These are phyloP conservation scores for Tachuris rubrigastra DNA, from an alignment of 2,113 vertebrate genomes.

Conservation along the genomic window DNA sequence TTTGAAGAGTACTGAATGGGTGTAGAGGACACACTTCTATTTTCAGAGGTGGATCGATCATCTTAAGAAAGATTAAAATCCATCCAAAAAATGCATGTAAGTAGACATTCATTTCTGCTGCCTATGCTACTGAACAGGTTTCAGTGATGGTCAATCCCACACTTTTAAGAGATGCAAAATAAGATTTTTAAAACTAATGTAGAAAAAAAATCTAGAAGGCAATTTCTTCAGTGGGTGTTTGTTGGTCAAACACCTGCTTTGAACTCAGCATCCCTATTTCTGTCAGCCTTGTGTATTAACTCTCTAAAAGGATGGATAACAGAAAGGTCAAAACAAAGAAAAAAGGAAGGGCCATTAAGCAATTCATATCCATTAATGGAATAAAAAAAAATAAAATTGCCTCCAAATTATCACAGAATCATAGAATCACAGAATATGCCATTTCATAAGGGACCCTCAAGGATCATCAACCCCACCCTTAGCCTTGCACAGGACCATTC, in stretches of 20 bases:
- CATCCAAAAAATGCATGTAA: not conserved
- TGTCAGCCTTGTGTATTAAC: not conserved
- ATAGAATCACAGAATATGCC: not conserved
- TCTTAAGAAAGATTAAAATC: not conserved
- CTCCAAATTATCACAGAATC: not conserved
- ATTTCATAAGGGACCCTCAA: not conserved
- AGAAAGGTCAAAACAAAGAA: not conserved
- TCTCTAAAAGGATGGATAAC: not conserved
- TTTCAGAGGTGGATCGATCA: not conserved
- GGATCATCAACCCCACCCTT: not conserved
- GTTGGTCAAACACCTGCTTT: not conserved
- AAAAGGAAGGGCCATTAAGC: not conserved
- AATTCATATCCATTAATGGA: not conserved
- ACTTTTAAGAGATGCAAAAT: not conserved
- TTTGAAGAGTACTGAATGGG: not conserved
- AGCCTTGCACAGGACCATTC: not conserved
- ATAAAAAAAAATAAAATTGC: not conserved
- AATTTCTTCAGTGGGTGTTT: not conserved
- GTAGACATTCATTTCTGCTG: not conserved
- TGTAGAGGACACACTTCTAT: not conserved
- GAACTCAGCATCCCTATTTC: not conserved
- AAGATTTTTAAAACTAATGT: not conserved
- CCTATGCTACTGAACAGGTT: not conserved
- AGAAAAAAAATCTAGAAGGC: not conserved
- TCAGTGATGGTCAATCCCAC: not conserved